phyloP scores from a whole-genome alignment of 2,888 invertebrate genomes.

The Chydorus sphaericus region DNA sequence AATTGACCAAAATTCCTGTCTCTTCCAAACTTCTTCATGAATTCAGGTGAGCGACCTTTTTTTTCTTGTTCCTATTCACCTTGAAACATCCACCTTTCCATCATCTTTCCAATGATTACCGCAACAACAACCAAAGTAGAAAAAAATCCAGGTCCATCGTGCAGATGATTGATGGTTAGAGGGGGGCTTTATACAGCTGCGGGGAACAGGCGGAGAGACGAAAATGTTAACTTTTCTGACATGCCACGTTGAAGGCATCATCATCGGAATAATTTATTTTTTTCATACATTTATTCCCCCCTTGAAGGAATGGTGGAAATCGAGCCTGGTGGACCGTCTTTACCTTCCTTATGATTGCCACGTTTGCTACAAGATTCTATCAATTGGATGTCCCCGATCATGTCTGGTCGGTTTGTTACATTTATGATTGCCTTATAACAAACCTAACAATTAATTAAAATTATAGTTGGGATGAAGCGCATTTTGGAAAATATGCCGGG shows the following conservation, averaged over 20 bases:
- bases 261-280: not conserved
- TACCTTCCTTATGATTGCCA: conserved; percentile 44
- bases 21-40: not conserved
- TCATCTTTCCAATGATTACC: no score
- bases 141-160: no score
- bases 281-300: not conserved
- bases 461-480: conserved; percentile 80
- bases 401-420: conserved; percentile 53
- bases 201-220: no score
- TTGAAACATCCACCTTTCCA: not conserved
- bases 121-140: no score
- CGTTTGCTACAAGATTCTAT: conserved; percentile 64
- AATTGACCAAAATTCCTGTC: no score
- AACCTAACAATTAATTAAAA: not conserved
- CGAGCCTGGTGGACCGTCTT: conserved; percentile 49
- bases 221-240: no score
- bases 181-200: no score
- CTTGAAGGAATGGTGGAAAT: not conserved
- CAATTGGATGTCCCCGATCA: conserved; percentile 84
- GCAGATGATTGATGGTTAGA: not conserved
- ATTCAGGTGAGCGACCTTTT: not conserved
- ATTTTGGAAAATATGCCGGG: conserved; percentile 97
- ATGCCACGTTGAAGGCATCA: not conserved
- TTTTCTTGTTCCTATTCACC: not conserved
- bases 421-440: conserved; percentile 1